Percentiles rank a stretch among this genome's conserved stretches.
phyloP scores from a whole-genome alignment of 2,797 vertebrate genomes.

The Enteromius afrohamiltoni region DNA sequence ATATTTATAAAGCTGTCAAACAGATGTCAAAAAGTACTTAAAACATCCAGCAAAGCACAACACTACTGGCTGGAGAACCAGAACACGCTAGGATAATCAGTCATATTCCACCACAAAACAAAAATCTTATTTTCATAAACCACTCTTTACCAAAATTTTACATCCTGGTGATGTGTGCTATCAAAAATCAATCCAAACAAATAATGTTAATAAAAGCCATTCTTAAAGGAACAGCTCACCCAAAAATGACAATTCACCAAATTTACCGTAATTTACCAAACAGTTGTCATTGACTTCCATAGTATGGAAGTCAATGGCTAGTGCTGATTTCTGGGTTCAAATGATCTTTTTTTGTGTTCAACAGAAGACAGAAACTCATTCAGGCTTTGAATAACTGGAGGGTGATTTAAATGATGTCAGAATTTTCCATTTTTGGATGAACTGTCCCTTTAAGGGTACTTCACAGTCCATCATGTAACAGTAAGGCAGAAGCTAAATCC shows the following conservation, averaged over 20 bases:
- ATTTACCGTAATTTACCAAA: neutral
- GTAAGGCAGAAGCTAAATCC: neutral
- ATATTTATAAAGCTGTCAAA: conserved; percentile 6
- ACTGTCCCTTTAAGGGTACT: conserved; percentile 5
- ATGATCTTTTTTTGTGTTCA: neutral
- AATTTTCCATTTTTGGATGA: neutral
- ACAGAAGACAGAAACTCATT: neutral
- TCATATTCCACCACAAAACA: neutral
- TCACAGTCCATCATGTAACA: conserved; percentile 5
- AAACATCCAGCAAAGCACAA: neutral
- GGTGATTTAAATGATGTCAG: neutral
- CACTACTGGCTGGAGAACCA: neutral
- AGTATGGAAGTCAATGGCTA: neutral
- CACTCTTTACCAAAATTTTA: neutral
- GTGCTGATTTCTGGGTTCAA: neutral
- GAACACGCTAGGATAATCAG: neutral
- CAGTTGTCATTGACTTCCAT: neutral
- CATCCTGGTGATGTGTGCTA: neutral
- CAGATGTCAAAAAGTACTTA: neutral
- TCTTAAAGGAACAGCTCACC: neutral
- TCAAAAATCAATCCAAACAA: neutral
- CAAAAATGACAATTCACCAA: neutral
- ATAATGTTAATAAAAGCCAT: neutral
- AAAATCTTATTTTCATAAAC: conserved; percentile 3
- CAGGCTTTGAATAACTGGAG: neutral